Conservation (phyloP, 1,140 invertebrate species). For the Euwallacea fornicatus region DNA sequence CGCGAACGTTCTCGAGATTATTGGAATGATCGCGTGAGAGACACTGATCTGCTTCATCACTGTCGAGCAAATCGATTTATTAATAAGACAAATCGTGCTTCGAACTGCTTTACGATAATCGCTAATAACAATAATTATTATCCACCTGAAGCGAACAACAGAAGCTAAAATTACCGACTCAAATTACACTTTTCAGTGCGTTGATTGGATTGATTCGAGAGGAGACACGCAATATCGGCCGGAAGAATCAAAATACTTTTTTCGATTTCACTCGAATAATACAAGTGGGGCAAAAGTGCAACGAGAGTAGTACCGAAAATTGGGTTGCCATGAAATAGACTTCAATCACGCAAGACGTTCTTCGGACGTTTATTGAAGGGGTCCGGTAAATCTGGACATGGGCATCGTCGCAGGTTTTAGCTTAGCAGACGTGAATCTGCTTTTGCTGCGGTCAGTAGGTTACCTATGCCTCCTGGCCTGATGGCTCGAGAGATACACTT, state of each 20-base stretch:
- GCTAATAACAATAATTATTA: too few species aligned
- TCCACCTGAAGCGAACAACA: too few species aligned
- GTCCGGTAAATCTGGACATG: conserved; percentile 27
- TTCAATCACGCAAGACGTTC: conserved; percentile 15
- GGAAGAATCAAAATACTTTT: conserved; percentile 6
- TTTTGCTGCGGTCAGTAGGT: conserved; percentile 41
- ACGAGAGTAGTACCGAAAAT: neutral
- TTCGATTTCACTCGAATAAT: conserved; percentile 6
- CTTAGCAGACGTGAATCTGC: conserved; percentile 25
- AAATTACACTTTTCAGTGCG: too few species aligned
- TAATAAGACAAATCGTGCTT: too few species aligned
- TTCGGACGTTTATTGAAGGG: conserved; percentile 15
- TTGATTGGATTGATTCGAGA: neutral
- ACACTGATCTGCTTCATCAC: too few species aligned
- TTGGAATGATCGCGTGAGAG: too few species aligned
- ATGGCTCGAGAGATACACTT: conserved; percentile 34
- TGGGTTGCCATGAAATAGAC: conserved; percentile 6
- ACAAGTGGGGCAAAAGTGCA: conserved; percentile 14
- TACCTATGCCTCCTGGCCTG: conserved; percentile 48
- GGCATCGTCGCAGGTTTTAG: conserved; percentile 16
- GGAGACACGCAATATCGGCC: conserved; percentile 13
- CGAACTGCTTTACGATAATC: too few species aligned
- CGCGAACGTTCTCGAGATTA: too few species aligned
- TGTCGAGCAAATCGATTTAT: too few species aligned
- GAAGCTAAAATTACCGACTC: too few species aligned